Percentiles rank a stretch among this genome's conserved stretches.
These are phyloP conservation scores for Nycticorax nycticorax DNA, from an alignment of 2,113 vertebrate genomes.

Conservation along the genomic window DNA sequence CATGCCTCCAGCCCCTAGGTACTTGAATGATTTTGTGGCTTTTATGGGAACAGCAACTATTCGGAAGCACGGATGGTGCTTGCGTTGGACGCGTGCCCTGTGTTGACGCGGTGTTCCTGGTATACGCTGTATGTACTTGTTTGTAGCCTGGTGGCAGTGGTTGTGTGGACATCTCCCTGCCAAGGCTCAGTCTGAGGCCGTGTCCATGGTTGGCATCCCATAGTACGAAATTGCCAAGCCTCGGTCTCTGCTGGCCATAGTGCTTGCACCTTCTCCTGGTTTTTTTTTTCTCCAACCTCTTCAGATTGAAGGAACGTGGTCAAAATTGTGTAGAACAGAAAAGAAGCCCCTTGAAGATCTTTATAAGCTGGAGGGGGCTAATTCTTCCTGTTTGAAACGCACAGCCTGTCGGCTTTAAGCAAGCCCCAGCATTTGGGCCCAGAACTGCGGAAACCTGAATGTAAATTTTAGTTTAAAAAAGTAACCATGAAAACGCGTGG, in stretches of 20 bases:
- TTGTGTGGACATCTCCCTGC: neutral
- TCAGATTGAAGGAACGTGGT: neutral
- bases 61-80: rapidly evolving
- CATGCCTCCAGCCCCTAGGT: neutral
- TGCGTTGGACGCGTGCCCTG: neutral
- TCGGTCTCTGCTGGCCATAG: neutral
- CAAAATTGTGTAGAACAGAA: neutral
- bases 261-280: neutral
- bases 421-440: neutral
- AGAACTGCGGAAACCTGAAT: neutral
- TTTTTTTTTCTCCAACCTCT: neutral
- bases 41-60: neutral
- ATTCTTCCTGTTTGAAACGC: neutral
- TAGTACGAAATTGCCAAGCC: neutral
- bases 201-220: neutral
- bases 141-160: neutral
- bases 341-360: neutral
- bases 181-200: neutral
- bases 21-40: neutral
- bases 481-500: rapidly evolving
- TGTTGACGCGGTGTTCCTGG: neutral
- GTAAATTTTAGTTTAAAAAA: neutral
- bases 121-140: no score
- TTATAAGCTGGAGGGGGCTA: neutral
- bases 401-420: neutral